phyloP scores from a whole-genome alignment of 2,888 invertebrate species.

The Heliconius cydno region DNA sequence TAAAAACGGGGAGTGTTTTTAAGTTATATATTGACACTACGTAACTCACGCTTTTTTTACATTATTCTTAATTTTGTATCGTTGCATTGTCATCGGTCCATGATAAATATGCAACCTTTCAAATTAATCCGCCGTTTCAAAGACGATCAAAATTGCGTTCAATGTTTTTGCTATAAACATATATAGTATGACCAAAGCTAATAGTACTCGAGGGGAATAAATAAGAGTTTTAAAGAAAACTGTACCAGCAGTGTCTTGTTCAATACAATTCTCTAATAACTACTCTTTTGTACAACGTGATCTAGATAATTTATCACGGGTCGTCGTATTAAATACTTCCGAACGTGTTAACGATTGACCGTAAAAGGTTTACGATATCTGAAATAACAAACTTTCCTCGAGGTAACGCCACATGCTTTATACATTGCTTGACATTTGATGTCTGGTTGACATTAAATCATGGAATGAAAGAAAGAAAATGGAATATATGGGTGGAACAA shows the following conservation, averaged over 20 bases:
- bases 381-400: slow-evolving; percentile 11
- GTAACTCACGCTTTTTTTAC: no score
- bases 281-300: background rate
- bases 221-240: background rate
- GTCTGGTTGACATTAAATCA: background rate
- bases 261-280: background rate
- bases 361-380: slow-evolving; percentile 15
- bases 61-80: no score
- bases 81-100: no score
- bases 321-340: slow-evolving; percentile 18
- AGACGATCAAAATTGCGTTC: no score
- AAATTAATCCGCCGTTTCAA: no score
- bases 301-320: slow-evolving; percentile 6
- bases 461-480: background rate
- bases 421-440: slow-evolving; percentile 7
- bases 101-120: no score
- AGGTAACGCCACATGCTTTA: background rate
- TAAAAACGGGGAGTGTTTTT: no score
- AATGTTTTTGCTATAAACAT: background rate
- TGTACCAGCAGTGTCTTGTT: background rate
- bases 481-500: no score
- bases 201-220: background rate
- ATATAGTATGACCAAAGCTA: background rate
- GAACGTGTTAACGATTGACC: slow-evolving; percentile 22
- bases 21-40: no score